phyloP scores from a whole-genome alignment of 2,113 vertebrate species.

The Sander lucioperca region DNA sequence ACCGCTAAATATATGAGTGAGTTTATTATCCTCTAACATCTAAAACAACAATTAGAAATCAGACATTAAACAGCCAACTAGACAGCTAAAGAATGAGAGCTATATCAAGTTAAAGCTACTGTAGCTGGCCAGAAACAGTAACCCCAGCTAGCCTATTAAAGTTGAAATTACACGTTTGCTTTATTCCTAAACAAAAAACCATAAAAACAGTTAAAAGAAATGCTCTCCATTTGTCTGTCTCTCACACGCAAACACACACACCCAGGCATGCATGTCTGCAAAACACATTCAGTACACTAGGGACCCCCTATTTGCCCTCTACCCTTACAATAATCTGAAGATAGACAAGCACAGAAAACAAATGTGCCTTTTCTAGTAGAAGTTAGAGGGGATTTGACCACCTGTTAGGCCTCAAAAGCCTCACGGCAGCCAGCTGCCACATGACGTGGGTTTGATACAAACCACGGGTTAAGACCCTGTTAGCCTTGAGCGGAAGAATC shows the following conservation, averaged over 20 bases:
- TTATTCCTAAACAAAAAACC: too few relatives aligned
- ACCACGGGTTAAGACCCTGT: not conserved
- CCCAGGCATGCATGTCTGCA: not conserved
- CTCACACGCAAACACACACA: not conserved
- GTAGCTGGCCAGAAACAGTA: not conserved
- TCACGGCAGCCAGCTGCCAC: constrained; percentile 10
- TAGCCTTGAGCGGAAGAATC: not conserved
- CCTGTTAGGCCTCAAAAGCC: not conserved
- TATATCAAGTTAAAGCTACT: not conserved
- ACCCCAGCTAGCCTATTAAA: not conserved
- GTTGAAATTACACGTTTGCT: too few relatives aligned
- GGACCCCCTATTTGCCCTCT: not conserved
- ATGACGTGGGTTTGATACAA: not conserved
- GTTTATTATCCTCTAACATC: not conserved
- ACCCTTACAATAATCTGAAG: not conserved
- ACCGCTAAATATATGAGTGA: not conserved
- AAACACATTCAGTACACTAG: not conserved
- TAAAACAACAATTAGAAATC: not conserved
- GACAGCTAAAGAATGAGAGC: not conserved
- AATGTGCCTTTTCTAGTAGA: not conserved
- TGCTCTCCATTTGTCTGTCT: not conserved
- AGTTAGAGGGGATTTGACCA: constrained; percentile 12
- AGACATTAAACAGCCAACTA: not conserved
- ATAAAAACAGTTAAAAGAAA: too few relatives aligned
- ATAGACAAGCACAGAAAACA: not conserved